Conservation (phyloP, 2,797 vertebrate species). For the Epinephelus malabaricus region DNA sequence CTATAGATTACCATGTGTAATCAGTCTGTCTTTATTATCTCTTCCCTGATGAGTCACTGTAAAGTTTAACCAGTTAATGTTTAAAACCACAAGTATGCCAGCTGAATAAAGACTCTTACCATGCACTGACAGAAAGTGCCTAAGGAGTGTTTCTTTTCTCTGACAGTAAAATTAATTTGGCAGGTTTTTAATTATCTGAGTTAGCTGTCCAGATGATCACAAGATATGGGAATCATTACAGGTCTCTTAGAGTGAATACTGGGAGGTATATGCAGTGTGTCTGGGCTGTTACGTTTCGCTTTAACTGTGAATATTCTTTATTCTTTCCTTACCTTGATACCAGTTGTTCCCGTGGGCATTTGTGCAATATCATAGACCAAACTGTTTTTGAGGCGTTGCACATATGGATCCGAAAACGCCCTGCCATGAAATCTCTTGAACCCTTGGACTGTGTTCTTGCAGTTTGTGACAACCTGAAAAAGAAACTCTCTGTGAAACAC, state of each 20-base stretch:
- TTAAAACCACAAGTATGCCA: not conserved
- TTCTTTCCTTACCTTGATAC: slow-evolving; percentile 91
- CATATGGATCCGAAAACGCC: slow-evolving; percentile 94
- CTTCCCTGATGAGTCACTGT: not conserved
- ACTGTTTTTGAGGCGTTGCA: slow-evolving; percentile 91
- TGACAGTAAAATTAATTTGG: not conserved
- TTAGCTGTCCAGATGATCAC: not conserved
- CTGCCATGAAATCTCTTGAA: slow-evolving; percentile 98
- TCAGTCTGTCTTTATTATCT: not conserved
- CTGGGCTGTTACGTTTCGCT: not conserved
- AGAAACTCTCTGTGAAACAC: not conserved
- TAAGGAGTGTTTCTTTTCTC: not conserved
- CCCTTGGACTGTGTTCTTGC: slow-evolving; percentile 97
- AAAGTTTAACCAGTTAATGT: not conserved
- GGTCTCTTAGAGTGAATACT: not conserved
- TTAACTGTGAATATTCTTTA: not conserved
- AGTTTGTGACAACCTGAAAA: slow-evolving; percentile 94
- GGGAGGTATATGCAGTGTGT: not conserved
- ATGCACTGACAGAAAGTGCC: not conserved
- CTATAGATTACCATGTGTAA: not conserved
- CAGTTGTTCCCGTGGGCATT: slow-evolving; percentile 93
- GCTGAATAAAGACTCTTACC: not conserved
- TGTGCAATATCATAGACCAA: slow-evolving; percentile 95
- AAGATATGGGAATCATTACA: not conserved
- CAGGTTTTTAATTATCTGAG: not conserved